Evolutionary conservation across 2,888 invertebrate genomes (phyloP), one percentile per base, ranked within the genome.

Genomic region (Physocephala rufipes): DNA sequence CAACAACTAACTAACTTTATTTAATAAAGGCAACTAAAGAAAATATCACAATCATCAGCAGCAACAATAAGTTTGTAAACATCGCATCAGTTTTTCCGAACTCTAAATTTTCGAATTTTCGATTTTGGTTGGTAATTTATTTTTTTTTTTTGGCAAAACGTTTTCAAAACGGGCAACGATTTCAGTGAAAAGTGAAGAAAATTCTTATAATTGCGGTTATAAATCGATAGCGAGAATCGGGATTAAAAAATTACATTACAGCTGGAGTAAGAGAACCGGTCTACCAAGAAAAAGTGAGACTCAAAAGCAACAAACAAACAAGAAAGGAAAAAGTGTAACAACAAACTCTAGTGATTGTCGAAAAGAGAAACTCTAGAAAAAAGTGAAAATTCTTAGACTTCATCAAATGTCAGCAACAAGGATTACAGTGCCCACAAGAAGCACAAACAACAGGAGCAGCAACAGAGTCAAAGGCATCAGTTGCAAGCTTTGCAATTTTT

Each of bases 231-330:
- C 19, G 55, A 45, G 5, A 66, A 47, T 36, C 15, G 36, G 69
- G 75, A 76, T 73, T 74, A 71, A 77, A 75, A 67, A 79, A 79
- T 80, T 79, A n/a, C n/a, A n/a, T n/a, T n/a, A 80, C 76, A n/a
- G n/a, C 19, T 2, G 24, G 12, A n/a, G 9, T 21, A 13, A 53
- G 21, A 4, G 21, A 53, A 53, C 19, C 19, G 53, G 19, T n/a
- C 21, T 12, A 80, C 80, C 79, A 81, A 63, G 61, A 67, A 70
- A 53, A 53, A 58, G 58, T 28, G 28, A 28, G 9, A 1, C n/a
- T 19, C 7, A 51, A 51, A 51, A 16, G 1, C 7, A 51, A 63
- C 51, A 59, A 24, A 66, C 16, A n/a, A 62, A 59, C 65, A 64
- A 65, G n/a, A 24, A 26, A 47, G 64, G n/a, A 74, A 73, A 55